Conservation (phyloP, 2,888 invertebrate genomes). For the Cantharis lateralis region DNA sequence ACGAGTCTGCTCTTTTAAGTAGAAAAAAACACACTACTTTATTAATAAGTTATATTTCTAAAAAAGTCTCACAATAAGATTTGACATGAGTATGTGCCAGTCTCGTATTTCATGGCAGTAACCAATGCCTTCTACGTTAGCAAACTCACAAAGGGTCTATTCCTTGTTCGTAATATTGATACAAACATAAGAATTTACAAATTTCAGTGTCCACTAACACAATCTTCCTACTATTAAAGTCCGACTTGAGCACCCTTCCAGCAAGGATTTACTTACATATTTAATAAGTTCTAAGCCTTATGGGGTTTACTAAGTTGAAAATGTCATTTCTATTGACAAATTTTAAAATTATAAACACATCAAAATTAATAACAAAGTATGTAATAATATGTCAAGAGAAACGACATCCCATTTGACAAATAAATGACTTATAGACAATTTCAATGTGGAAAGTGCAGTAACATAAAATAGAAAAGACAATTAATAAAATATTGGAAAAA, state of each 20-base stretch:
- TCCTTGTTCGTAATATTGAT: constrained; percentile 1
- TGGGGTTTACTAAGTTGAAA: constrained; percentile 30
- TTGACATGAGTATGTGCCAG: constrained; percentile 53
- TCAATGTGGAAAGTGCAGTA: constrained; percentile 28
- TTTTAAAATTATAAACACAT: background rate
- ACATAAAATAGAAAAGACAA: constrained; percentile 10
- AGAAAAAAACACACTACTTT: constrained; percentile 43
- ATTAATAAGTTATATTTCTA: constrained; percentile 54
- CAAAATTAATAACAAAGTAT: background rate
- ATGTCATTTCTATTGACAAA: constrained; percentile 11
- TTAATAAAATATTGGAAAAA: background rate
- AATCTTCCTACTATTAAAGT: constrained; percentile 36
- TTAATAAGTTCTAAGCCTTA: constrained; percentile 28
- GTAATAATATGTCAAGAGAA: constrained; percentile 20
- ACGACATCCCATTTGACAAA: constrained; percentile 14
- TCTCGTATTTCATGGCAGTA: constrained; percentile 48
- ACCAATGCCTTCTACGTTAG: constrained; percentile 47
- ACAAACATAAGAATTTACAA: constrained; percentile 37
- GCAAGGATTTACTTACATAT: constrained; percentile 45
- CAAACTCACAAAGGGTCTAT: constrained; percentile 46
- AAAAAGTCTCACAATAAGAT: constrained; percentile 56
- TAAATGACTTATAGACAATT: constrained; percentile 23
- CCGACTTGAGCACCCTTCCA: constrained; percentile 54
- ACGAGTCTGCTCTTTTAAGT: constrained; percentile 44
- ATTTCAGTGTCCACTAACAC: constrained; percentile 34